A percentile compares a stretch with the other conserved stretches of the same genome.
phyloP scores from a whole-genome alignment of 2,797 vertebrate species.

The Peromyscus aztecus region DNA sequence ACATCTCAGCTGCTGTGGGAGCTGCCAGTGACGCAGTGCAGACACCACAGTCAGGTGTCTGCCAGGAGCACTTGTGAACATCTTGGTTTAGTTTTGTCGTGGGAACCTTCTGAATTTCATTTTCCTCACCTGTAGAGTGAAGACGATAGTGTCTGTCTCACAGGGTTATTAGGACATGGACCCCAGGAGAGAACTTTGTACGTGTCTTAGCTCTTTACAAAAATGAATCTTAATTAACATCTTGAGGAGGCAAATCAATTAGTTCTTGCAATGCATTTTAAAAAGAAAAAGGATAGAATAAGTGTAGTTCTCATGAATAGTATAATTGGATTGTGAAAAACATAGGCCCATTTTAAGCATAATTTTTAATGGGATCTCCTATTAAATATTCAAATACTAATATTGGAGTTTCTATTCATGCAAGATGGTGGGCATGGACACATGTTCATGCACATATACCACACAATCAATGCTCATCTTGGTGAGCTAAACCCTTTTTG shows the following conservation, averaged over 20 bases:
- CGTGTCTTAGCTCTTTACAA: conserved; percentile 12
- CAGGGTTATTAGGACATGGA: neutral
- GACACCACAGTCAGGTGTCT: neutral
- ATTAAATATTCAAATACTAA: conserved; percentile 10
- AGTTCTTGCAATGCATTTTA: conserved; percentile 34
- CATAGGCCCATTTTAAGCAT: conserved; percentile 43
- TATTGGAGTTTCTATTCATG: conserved; percentile 16
- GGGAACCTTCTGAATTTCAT: conserved; percentile 6
- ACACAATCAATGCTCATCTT: neutral
- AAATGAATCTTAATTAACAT: conserved; percentile 33
- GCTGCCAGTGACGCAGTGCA: neutral
- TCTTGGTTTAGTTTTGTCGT: neutral
- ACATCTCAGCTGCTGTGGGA: neutral
- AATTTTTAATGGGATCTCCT: conserved; percentile 40
- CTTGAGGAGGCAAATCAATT: neutral
- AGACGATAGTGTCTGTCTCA: neutral
- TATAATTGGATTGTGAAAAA: conserved; percentile 53
- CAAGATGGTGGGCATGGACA: neutral
- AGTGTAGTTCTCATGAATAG: conserved; percentile 1
- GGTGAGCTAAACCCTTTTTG: neutral
- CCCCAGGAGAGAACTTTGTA: neutral
- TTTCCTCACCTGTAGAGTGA: neutral
- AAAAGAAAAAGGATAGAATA: conserved; percentile 43
- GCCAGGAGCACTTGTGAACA: neutral
- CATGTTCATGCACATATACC: neutral